A percentile compares a stretch with the other conserved stretches of the same genome.
phyloP scores from a whole-genome alignment of 2,113 vertebrate species.

The Saguinus midas region DNA sequence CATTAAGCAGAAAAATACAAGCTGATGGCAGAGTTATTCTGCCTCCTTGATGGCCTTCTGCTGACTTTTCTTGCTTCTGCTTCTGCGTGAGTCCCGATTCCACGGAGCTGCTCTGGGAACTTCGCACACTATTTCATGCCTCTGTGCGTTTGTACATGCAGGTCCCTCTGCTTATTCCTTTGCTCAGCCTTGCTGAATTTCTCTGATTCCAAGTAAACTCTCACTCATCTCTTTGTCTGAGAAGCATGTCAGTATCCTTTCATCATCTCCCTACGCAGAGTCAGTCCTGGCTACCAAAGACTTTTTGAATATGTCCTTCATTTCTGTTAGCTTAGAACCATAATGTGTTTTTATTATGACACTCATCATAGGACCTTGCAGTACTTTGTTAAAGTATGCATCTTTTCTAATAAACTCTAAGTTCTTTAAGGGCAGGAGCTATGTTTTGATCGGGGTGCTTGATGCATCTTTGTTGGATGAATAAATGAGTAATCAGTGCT shows the following conservation, averaged over 20 bases:
- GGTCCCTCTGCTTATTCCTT: neutral
- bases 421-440: neutral
- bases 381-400: neutral
- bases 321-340: neutral
- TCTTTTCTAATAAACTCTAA: neutral
- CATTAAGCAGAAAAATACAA: neutral
- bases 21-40: neutral
- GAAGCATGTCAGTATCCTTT: neutral
- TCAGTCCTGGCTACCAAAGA: neutral
- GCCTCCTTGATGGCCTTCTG: no score
- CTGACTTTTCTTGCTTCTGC: neutral
- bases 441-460: neutral
- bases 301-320: neutral
- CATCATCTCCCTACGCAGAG: neutral
- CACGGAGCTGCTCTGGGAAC: neutral
- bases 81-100: neutral
- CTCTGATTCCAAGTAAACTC: neutral
- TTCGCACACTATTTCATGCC: neutral
- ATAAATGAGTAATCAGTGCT: neutral
- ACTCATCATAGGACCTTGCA: neutral
- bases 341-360: neutral
- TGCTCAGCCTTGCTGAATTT: neutral
- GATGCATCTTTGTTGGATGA: neutral
- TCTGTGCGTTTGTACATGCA: fast-evolving
- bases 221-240: neutral